These are phyloP conservation scores for Clupea harengus DNA, from an alignment of 2,113 vertebrate species.

Conservation along the genomic window DNA sequence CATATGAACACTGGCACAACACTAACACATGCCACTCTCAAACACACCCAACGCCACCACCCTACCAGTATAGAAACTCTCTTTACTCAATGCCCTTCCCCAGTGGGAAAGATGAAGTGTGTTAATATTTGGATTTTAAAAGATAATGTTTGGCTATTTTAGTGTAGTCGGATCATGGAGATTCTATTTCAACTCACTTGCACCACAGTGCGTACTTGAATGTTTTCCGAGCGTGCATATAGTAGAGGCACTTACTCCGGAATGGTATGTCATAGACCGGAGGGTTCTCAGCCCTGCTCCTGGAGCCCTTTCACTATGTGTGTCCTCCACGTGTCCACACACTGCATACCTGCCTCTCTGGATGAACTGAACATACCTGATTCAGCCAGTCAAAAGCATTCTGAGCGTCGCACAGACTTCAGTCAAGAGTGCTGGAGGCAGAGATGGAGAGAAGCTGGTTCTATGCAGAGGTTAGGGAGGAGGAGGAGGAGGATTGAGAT, in stretches of 20 bases:
- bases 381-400: not conserved
- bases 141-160: not conserved
- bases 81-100: not conserved
- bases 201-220: too few relatives aligned
- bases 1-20: not conserved
- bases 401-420: not conserved
- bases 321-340: too few relatives aligned
- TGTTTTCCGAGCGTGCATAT: too few relatives aligned
- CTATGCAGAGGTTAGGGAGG: not conserved
- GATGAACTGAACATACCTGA: too few relatives aligned
- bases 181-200: too few relatives aligned
- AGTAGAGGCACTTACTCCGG: not conserved
- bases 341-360: too few relatives aligned
- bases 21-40: not conserved
- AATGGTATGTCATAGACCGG: not conserved
- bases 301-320: not conserved
- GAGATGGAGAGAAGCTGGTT: not conserved
- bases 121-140: not conserved
- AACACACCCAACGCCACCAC: not conserved
- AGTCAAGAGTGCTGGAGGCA: not conserved
- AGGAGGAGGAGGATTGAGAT: not conserved
- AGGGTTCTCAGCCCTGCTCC: not conserved
- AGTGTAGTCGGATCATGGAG: not conserved
- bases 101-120: not conserved
- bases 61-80: not conserved